These are phyloP conservation scores for Diadophis punctatus DNA, from an alignment of 2,113 vertebrate genomes.

Conservation along the genomic window DNA sequence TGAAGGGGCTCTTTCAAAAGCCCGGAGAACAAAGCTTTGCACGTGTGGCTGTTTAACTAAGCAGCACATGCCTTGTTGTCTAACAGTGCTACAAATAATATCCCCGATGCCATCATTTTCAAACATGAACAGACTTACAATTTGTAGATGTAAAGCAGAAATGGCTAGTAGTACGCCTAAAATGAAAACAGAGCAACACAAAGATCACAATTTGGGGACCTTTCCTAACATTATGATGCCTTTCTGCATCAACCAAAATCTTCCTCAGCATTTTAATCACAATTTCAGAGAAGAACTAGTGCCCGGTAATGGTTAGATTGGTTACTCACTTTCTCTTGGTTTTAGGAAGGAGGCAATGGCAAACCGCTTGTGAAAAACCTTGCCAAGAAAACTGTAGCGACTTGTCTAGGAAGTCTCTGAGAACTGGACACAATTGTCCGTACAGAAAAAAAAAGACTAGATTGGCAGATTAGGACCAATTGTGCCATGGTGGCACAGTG, in stretches of 20 bases:
- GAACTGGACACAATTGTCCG: not conserved
- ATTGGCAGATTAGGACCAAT: not conserved
- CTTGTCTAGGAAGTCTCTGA: not conserved
- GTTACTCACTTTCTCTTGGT: not conserved
- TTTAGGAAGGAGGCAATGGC: not conserved
- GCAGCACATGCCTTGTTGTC: conserved; percentile 24
- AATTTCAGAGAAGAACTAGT: not conserved
- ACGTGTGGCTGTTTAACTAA: conserved; percentile 19
- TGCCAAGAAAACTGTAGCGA: not conserved
- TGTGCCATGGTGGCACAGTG: not conserved
- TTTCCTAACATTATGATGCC: not conserved
- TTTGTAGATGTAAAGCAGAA: conserved; percentile 23
- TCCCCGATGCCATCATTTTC: not conserved
- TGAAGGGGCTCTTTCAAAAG: not conserved
- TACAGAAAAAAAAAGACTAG: not conserved
- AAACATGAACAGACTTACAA: conserved; percentile 1
- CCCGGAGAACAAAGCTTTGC: conserved; percentile 19
- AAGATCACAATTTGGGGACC: not conserved
- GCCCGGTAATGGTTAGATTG: not conserved
- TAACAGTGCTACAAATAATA: conserved; percentile 8
- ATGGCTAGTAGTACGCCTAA: not conserved
- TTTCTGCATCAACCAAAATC: not conserved
- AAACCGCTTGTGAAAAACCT: not conserved
- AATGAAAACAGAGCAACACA: not conserved
- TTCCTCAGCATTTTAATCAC: not conserved